Base-by-base conservation (phyloP, 2,888 invertebrate genomes). In the Volucella inflata region DNA sequence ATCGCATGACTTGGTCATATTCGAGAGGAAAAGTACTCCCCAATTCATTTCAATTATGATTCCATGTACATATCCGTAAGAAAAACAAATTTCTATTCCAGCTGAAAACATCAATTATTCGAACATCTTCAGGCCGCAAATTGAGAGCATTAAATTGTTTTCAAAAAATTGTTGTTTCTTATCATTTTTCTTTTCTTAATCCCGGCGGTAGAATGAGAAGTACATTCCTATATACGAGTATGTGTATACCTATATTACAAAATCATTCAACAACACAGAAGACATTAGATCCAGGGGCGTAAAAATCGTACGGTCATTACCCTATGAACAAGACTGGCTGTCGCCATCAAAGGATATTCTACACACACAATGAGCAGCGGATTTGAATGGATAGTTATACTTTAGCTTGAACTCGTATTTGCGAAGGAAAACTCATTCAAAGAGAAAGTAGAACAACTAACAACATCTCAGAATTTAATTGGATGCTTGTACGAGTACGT, bases 291-390 rank as follows among this genome's bases (percentile, higher is more conserved):
- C 57, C 42, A 53, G 3, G 8, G 11, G 17, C 46, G 65, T 70
- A 70, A 64, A 75, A 65, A 82, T 81, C 30, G 65, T 57, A 76
- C 12, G 75, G 50, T 30, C 57, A 59, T 65, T 64, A 51, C 51
- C 16, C 12, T 16, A 16, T 40, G 40, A 40, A 42, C 48, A 67
- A 59, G 67, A 74, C 71, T 36, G 51, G 21, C 44, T 59, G 71
- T 12, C 60, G 76, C 53, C 76, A 36, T 38, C 30, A 30, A 30
- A 48, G 48, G 44, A 44, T 64, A 6, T 30, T 30, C 30, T 30
- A 30, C 30, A 6, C 30, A 30, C 30, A 53, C 53, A n/a, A 53
- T 36, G 30, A 53, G 36, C 48, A 55, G 42, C 42, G 16, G 3
- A 1, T 16, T 44, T 16, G n/a, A 16, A n/a, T 40, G 42, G 36